phyloP scores from a whole-genome alignment of 2,888 invertebrate genomes.

The Diarsia rubi region DNA sequence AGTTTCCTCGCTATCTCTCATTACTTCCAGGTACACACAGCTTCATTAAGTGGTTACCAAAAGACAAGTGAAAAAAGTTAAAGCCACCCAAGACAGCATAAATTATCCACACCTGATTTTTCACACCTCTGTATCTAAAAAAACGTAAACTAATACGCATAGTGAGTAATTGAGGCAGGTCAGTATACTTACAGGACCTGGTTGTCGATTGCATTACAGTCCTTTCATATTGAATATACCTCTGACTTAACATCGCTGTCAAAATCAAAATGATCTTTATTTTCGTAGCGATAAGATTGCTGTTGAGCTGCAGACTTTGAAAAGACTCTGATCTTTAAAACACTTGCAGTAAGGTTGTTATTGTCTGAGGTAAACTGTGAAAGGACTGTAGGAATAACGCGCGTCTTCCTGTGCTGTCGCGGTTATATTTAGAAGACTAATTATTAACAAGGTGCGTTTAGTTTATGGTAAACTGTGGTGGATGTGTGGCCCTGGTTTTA shows the following conservation, averaged over 20 bases:
- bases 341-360: background rate
- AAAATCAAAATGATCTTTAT: constrained; percentile 1
- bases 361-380: background rate
- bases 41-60: no score
- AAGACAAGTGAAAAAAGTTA: background rate
- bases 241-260: background rate
- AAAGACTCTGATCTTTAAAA: background rate
- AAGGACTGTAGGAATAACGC: constrained; percentile 52
- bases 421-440: constrained; percentile 65
- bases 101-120: constrained; percentile 15
- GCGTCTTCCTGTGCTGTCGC: constrained; percentile 59
- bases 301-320: background rate
- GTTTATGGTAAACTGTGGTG: constrained; percentile 55
- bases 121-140: constrained; percentile 15
- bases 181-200: constrained; percentile 60
- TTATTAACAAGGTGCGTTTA: constrained; percentile 64
- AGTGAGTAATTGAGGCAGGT: constrained; percentile 58
- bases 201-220: constrained; percentile 38
- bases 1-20: no score
- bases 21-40: no score
- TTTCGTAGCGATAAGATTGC: background rate
- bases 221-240: background rate
- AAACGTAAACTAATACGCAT: constrained; percentile 10
- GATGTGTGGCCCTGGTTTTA: constrained; percentile 48
- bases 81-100: background rate